Conservation (phyloP, 2,797 vertebrate species). For the Protosalanx chinensis region DNA sequence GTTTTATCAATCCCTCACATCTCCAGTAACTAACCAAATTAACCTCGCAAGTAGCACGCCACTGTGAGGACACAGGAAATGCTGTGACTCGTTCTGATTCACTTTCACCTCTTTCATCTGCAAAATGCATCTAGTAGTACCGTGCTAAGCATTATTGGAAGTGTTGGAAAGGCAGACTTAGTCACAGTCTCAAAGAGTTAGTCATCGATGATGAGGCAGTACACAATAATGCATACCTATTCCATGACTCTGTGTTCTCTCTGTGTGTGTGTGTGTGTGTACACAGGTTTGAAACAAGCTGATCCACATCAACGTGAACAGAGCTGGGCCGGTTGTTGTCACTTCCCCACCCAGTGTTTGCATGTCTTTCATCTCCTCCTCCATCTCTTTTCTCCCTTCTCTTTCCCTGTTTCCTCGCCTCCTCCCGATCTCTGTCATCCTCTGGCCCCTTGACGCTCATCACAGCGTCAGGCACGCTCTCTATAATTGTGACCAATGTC, state of each 20-base stretch:
- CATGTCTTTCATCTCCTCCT: conserved; percentile 10
- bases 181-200: neutral
- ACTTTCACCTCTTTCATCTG: neutral
- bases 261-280: neutral
- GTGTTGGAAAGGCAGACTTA: neutral
- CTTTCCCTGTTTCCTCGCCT: neutral
- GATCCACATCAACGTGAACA: conserved; percentile 13
- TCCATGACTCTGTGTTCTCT: conserved; percentile 38
- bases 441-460: neutral
- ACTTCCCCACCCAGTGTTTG: conserved; percentile 30
- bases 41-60: neutral
- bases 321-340: conserved; percentile 24
- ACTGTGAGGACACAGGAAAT: neutral
- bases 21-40: neutral
- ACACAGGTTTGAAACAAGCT: conserved; percentile 20
- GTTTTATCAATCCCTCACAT: neutral
- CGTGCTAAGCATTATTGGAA: conserved; percentile 7
- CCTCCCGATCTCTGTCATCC: neutral
- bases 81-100: neutral
- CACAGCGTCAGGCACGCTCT: neutral
- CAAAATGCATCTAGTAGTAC: neutral
- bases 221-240: conserved; percentile 37
- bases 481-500: too few relatives aligned
- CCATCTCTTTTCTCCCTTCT: neutral
- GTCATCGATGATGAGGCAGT: conserved; percentile 16